Conservation (phyloP, 2,113 vertebrate genomes). For the Nibea coibor region DNA sequence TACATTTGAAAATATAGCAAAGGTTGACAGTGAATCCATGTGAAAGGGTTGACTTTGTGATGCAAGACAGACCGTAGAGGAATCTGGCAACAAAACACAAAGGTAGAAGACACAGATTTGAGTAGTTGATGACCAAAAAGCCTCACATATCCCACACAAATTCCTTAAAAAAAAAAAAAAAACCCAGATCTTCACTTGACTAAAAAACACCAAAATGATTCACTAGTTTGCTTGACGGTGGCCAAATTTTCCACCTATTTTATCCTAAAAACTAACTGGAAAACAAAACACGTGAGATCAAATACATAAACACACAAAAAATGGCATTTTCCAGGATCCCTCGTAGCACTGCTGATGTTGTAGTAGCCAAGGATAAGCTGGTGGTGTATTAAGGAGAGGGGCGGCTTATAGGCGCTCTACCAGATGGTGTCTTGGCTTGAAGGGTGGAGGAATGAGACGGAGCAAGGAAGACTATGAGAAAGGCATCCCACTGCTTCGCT, state of each 20-base stretch:
- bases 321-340: constrained; percentile 52
- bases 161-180: background rate
- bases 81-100: background rate
- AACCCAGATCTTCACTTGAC: background rate
- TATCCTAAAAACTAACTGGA: no score
- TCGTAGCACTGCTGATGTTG: constrained; percentile 43
- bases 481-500: constrained; percentile 28
- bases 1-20: background rate
- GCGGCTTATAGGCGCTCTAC: constrained; percentile 50
- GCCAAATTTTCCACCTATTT: background rate
- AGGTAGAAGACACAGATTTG: background rate
- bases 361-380: constrained; percentile 46
- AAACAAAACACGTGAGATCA: background rate
- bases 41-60: background rate
- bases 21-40: background rate
- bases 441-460: constrained; percentile 36
- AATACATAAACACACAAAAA: constrained; percentile 1
- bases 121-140: background rate
- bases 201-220: background rate
- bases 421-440: constrained; percentile 68
- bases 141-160: background rate
- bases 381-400: constrained; percentile 44
- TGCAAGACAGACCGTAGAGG: background rate
- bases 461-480: constrained; percentile 37
- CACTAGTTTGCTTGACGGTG: background rate